Evolutionary conservation across 2,888 invertebrate genomes (phyloP), one percentile per base, ranked within the genome.

Genomic region (Sphinx pinastri): DNA sequence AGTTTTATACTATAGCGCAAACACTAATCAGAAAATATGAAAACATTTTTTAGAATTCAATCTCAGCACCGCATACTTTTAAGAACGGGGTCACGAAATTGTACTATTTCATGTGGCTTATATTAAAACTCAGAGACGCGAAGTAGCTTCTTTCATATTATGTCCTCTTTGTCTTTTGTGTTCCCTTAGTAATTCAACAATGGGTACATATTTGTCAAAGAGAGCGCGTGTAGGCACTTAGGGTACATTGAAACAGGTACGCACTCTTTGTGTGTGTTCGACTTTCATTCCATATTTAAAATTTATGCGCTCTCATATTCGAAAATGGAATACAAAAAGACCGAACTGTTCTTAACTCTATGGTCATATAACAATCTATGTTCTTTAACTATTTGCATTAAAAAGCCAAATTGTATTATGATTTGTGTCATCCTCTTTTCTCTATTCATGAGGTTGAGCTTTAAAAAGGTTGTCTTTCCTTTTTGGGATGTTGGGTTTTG

Each of bases 241-340:
- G 80, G 82, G 78, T 83, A 86, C 83, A 84, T 84, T 87, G 84
- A 81, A 86, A 86, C 86, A 88, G 88, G 89, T 88, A 87, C 82
- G 70, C 75, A 75, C 74, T 78, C 82, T 85, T 84, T 86, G 83
- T 87, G 76, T 87, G 83, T 85, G 84, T 84, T 84, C 78, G 79
- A 86, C 83, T 87, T 86, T 81, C 84, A 85, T 90, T 89, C 84
- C 83, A 85, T 88, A 91, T 88, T 88, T 87, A 85, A 89, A 88
- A 89, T 88, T 88, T 89, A 89, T 89, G 84, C 82, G 81, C 83
- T 81, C 84, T 85, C 77, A 80, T 87, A 84, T 84, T 87, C 79
- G 80, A 87, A 87, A 84, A 85, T 79, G 80, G 82, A 85, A 84
- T 83, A 85, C 82, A 82, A 83, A 84, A 83, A 80, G 74, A 77